Evolutionary conservation across 2,113 vertebrate species (phyloP), one percentile per base, ranked within the genome.

Genomic region (Tonatia bakeri): DNA sequence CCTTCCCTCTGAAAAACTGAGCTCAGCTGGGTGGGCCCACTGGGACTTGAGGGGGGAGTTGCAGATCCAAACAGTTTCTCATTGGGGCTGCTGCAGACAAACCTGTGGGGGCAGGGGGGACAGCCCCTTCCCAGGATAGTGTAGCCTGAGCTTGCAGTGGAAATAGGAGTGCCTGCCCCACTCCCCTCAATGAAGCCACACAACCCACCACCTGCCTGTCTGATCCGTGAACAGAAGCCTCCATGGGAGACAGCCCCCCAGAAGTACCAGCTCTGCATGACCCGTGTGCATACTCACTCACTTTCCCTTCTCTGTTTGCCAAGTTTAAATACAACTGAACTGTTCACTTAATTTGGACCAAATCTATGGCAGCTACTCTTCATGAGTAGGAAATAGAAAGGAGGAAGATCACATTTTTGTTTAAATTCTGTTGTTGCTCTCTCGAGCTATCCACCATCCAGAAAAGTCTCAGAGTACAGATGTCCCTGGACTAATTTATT

Each of bases 381-480:
- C 33, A 85, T 79, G 93, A 82, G 79, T 88, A 91, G 80, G 90
- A 94, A 79, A 88, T 94, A 94, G 81, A 43, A 95, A 93, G 94
- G 70, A 91, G 43, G 77, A 64, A 50, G 76, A 86, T 81, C 43
- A 85, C 81, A 86, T 82, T 92, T 45, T 59, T 59, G 1, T 90
- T 96, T 96, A 82, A 81, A 94, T 54, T 93, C 95, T 93, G 91
- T 96, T 98, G 77, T 91, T 91, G 50, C 86, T 94, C 91, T 91
- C 93, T 94, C 56, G 56, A 83, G 54, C 67, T 94, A 76, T 40
- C 54, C 20, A 72, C 61, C 50, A 31, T 87, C 47, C 82, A 69
- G 91, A 86, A 88, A 86, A 90, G 47, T 89, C 40, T 93, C 91
- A 95, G 82, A 93, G 19, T 89, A 76, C 95, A 97, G 93, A 96